Conservation (phyloP, 2,113 vertebrate genomes). For the Gallinago paraguaiae region DNA sequence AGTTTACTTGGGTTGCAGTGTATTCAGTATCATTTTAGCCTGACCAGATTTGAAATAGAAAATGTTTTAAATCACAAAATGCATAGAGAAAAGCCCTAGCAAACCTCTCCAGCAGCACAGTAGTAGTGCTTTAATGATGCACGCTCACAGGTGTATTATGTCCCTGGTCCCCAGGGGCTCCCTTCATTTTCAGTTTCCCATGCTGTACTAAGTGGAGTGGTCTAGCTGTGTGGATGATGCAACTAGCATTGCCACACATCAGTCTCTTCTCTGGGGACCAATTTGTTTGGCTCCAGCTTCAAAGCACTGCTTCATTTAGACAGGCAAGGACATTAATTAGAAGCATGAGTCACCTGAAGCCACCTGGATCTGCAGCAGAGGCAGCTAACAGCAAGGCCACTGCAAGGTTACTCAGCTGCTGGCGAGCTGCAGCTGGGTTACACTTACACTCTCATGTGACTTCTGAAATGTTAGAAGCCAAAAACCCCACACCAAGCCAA, state of each 20-base stretch:
- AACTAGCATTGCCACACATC: slow-evolving; percentile 2
- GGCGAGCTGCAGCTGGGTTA: not conserved
- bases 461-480: not conserved
- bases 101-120: not conserved
- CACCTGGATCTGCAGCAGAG: slow-evolving; percentile 24
- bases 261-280: slow-evolving; percentile 25
- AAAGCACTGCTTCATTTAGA: not conserved
- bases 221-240: slow-evolving; percentile 41
- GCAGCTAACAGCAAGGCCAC: not conserved
- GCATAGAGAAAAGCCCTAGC: not conserved
- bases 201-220: not conserved
- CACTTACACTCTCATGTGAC: not conserved
- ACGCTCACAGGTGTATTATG: not conserved
- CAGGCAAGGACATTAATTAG: slow-evolving; percentile 18
- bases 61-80: not conserved
- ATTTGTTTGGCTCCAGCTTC: slow-evolving; percentile 45
- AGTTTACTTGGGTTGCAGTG: not conserved
- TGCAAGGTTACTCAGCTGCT: not conserved
- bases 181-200: not conserved
- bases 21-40: not conserved
- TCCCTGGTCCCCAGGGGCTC: not conserved
- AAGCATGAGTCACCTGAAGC: slow-evolving; percentile 50
- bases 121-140: not conserved
- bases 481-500: not conserved
- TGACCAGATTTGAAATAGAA: not conserved